A percentile compares a stretch with the other conserved stretches of the same genome.
Conservation (phyloP, 2,888 invertebrate species). For the Lasioglossum marginatum region DNA sequence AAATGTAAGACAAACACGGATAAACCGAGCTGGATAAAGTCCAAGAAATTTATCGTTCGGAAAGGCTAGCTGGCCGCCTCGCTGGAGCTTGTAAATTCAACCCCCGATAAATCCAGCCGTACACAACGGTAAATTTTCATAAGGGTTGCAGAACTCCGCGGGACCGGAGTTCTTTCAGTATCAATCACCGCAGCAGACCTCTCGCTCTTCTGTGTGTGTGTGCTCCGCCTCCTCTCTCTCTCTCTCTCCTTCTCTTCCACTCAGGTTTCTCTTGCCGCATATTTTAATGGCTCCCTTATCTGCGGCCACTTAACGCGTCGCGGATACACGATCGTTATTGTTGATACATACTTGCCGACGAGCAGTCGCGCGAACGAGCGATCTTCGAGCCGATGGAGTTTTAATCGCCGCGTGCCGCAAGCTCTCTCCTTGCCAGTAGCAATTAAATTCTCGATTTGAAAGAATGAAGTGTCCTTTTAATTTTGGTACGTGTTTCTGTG, state of each 20-base stretch:
- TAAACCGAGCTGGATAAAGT: constrained; percentile 71
- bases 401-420: background rate
- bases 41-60: constrained; percentile 74
- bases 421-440: background rate
- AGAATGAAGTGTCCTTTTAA: background rate
- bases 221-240: background rate
- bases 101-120: constrained; percentile 61
- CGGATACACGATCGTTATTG: constrained; percentile 8
- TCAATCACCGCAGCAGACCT: constrained; percentile 18
- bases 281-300: constrained; percentile 3
- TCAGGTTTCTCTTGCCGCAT: background rate
- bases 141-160: constrained; percentile 46
- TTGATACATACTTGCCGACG: background rate
- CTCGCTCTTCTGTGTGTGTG: background rate
- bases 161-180: constrained; percentile 4
- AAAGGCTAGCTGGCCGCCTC: constrained; percentile 52
- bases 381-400: background rate
- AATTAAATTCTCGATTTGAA: background rate
- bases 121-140: constrained; percentile 69
- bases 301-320: constrained; percentile 6
- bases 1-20: constrained; percentile 70
- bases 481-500: background rate
- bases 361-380: background rate
- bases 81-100: constrained; percentile 61
- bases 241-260: background rate